Conservation (phyloP, 2,113 vertebrate species). For the Bos javanicus region DNA sequence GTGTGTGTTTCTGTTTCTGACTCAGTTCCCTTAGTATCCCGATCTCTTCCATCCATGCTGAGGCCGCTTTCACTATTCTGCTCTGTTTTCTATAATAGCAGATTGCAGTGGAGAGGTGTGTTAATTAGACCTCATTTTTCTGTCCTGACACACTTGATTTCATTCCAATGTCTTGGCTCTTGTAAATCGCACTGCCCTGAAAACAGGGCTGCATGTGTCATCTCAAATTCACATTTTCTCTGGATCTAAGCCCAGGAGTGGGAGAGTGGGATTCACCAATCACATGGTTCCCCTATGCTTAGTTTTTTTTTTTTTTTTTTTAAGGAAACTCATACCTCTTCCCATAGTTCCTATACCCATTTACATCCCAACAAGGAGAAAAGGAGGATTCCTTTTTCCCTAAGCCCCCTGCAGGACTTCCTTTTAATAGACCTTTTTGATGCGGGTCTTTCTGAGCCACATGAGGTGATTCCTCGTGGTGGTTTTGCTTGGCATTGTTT, state of each 20-base stretch:
- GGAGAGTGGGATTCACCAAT: not conserved
- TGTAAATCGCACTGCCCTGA: rapidly evolving
- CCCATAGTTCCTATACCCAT: not conserved
- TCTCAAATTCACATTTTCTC: not conserved
- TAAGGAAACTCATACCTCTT: not conserved
- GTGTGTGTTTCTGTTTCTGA: not conserved
- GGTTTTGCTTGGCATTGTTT: too few species aligned
- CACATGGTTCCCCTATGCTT: too few species aligned
- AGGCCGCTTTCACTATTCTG: not conserved
- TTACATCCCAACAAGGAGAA: too few species aligned
- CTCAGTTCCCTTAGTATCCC: not conserved
- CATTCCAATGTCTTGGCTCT: not conserved
- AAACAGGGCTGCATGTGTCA: not conserved
- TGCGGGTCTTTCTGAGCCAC: too few species aligned
- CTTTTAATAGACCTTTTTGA: too few species aligned
- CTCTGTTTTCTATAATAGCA: not conserved
- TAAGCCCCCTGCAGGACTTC: too few species aligned
- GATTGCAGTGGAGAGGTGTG: not conserved
- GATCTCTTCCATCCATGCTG: not conserved
- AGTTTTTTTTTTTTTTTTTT: too few species aligned
- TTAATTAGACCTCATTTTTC: not conserved
- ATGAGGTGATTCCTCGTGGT: too few species aligned
- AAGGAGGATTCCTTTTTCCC: too few species aligned
- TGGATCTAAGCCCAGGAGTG: not conserved
- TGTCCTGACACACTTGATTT: not conserved